phyloP scores from a whole-genome alignment of 2,888 invertebrate species.

The Scaeva pyrastri region DNA sequence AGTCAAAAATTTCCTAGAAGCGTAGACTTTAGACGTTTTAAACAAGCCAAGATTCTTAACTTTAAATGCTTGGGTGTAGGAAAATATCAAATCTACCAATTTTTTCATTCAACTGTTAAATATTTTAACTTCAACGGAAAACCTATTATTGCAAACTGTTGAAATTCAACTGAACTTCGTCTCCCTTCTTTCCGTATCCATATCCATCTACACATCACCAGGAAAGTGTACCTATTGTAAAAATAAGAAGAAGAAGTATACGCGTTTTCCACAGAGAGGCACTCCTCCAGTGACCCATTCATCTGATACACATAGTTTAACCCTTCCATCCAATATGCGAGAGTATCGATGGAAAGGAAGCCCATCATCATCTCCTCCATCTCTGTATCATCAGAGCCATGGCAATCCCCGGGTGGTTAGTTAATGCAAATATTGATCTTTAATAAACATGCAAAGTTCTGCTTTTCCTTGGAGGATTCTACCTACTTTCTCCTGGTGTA shows the following conservation, averaged over 20 bases:
- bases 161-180: too few species aligned
- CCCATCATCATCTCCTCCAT: background rate
- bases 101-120: too few species aligned
- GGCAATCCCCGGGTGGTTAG: slow-evolving; percentile 61
- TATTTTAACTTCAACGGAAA: too few species aligned
- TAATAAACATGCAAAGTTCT: slow-evolving; percentile 76
- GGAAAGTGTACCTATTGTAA: slow-evolving; percentile 19
- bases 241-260: slow-evolving; percentile 29
- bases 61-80: too few species aligned
- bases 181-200: too few species aligned
- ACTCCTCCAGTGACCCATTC: slow-evolving; percentile 55
- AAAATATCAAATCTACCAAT: too few species aligned
- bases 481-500: slow-evolving; percentile 53
- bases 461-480: slow-evolving; percentile 69
- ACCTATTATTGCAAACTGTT: too few species aligned
- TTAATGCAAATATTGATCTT: slow-evolving; percentile 76
- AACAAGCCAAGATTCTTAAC: too few species aligned
- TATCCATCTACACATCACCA: too few species aligned
- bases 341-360: slow-evolving; percentile 1
- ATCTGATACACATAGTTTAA: slow-evolving; percentile 22
- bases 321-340: slow-evolving; percentile 31
- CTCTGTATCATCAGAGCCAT: background rate
- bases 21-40: too few species aligned
- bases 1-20: too few species aligned
- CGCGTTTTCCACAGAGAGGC: slow-evolving; percentile 31